These are phyloP conservation scores for Agrilus planipennis DNA, from an alignment of 1,140 invertebrate genomes.

Conservation along the genomic window DNA sequence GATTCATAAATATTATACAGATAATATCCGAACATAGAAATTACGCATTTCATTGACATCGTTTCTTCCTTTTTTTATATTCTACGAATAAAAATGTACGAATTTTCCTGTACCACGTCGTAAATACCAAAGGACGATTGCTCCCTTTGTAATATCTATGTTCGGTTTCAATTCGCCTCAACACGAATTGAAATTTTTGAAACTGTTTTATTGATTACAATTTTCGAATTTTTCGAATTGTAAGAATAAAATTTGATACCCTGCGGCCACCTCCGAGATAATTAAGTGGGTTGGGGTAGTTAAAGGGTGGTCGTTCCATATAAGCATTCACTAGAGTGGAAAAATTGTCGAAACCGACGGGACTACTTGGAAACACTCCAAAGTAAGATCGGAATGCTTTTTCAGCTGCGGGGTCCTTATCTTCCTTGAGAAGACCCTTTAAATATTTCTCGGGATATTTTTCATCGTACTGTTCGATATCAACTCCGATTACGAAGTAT, in stretches of 20 bases:
- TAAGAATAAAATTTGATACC: constrained; percentile 37
- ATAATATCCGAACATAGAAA: too few relatives aligned
- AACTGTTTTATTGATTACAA: neutral
- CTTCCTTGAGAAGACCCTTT: constrained; percentile 53
- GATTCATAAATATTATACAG: too few relatives aligned
- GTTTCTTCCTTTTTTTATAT: too few relatives aligned
- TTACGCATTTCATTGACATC: too few relatives aligned
- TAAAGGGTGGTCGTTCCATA: constrained; percentile 70
- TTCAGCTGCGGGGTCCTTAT: constrained; percentile 38
- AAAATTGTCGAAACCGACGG: constrained; percentile 62
- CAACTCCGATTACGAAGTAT: constrained; percentile 83
- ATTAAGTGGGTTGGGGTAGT: constrained; percentile 66
- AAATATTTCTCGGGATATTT: constrained; percentile 64
- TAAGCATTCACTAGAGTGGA: constrained; percentile 63
- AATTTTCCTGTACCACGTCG: too few relatives aligned
- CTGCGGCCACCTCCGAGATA: constrained; percentile 57
- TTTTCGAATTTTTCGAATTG: neutral
- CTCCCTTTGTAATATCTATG: too few relatives aligned
- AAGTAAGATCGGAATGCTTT: constrained; percentile 60
- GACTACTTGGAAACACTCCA: constrained; percentile 58
- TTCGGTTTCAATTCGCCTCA: too few relatives aligned
- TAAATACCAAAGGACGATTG: too few relatives aligned
- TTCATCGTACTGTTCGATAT: constrained; percentile 74
- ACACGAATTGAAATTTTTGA: too few relatives aligned
- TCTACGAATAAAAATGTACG: too few relatives aligned